These are phyloP conservation scores for Suncus etruscus DNA, from an alignment of 2,113 vertebrate genomes.

Conservation along the genomic window DNA sequence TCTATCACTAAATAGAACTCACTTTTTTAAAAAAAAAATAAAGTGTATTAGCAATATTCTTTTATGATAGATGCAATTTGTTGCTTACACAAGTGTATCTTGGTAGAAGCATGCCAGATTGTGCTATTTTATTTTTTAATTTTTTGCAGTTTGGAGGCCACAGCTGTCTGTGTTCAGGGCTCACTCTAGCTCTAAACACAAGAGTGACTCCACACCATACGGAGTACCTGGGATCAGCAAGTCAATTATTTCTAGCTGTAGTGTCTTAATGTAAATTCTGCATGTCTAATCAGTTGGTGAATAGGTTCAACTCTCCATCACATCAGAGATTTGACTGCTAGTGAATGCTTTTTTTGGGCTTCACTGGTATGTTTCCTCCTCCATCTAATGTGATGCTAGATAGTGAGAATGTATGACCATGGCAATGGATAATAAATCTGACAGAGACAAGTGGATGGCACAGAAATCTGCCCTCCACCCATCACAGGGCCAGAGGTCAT, in stretches of 20 bases:
- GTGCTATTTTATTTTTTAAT: background rate
- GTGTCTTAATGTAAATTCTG: background rate
- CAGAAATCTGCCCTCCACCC: slow-evolving; percentile 78
- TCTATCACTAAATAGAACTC: slow-evolving; percentile 71
- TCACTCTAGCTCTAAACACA: too few species aligned
- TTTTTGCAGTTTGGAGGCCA: too few species aligned
- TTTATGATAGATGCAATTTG: slow-evolving; percentile 50
- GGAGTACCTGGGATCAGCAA: background rate
- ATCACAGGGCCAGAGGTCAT: slow-evolving; percentile 75
- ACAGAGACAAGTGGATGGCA: slow-evolving; percentile 82
- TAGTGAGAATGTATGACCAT: slow-evolving; percentile 37
- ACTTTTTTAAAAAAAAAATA: background rate
- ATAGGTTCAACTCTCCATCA: background rate
- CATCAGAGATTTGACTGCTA: background rate
- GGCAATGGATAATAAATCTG: slow-evolving; percentile 84
- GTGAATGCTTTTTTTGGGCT: background rate
- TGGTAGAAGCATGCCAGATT: slow-evolving; percentile 33
- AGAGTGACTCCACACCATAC: too few species aligned
- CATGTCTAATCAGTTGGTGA: background rate
- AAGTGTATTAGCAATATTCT: background rate
- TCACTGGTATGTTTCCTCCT: slow-evolving; percentile 31
- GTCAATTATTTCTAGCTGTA: slow-evolving; percentile 1
- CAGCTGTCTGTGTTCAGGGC: too few species aligned
- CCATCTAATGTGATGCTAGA: background rate
- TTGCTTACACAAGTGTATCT: slow-evolving; percentile 64